Evolutionary conservation across 2,113 vertebrate genomes (phyloP), one percentile per base, ranked within the genome.

Genomic region (Hemiscyllium ocellatum): DNA sequence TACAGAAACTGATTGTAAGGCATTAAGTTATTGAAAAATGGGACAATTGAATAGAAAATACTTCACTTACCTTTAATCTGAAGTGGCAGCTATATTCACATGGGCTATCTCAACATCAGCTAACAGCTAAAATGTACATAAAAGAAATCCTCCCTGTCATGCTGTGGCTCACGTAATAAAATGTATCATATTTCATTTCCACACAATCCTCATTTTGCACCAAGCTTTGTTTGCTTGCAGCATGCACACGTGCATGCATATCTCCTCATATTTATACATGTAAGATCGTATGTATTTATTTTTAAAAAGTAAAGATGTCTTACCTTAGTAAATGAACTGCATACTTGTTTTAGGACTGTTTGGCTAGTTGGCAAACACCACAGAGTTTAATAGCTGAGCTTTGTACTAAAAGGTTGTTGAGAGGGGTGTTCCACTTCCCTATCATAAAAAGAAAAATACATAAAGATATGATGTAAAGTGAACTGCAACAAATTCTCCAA

Each of bases 261-360:
- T 94, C 33, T 12, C 12, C 8, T 33, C 72, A 96, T 86, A 95
- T 47, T 66, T 26, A 94, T 13, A 50, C 7, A 68, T 6, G 70
- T 50, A 96, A 96, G n/a, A 22, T 50, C 2, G 20, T 2, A 72
- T 19, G 96, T 96, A 37, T 68, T 10, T 5, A 22, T 10, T 7
- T 96, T 78, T 96, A 7, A 8, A 17, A 65, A 66, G 89, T 66
- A 93, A 19, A 95, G 95, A 95, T 96, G 96, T 96, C 98, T 98
- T 98, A 99, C 99, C 99, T 99, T 98, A 99, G 98, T 98, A 99
- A 98, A 97, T 98, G 97, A 98, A 97, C 98, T 98, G 99, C 99
- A 99, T 99, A 98, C 98, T 99, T 98, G 98, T 98, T 98, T 97
- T 98, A 98, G 98, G 98, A 97, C 98, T 97, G 97, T 97, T 97